phyloP scores from a whole-genome alignment of 2,113 vertebrate genomes.

The Arenaria interpres region DNA sequence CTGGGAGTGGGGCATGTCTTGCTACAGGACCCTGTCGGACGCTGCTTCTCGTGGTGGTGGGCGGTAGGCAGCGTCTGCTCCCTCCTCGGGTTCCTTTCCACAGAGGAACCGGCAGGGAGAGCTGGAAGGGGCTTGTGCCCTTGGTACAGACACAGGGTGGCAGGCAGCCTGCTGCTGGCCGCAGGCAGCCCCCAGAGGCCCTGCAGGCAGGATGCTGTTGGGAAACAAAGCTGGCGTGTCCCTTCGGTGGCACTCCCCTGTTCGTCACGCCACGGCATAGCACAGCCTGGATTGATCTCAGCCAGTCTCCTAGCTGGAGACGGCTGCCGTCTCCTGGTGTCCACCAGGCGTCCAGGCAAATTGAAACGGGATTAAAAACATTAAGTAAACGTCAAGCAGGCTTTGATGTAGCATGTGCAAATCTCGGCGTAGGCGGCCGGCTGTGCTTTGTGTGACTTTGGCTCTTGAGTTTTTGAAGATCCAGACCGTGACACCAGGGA shows the following conservation, averaged over 20 bases:
- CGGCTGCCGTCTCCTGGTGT: accelerated
- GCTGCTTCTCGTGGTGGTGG: accelerated
- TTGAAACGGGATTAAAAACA: background rate
- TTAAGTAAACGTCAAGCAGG: background rate
- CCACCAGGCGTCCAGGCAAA: accelerated
- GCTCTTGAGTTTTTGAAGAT: background rate
- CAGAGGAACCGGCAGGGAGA: accelerated
- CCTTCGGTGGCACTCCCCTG: background rate
- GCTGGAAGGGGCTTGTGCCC: background rate
- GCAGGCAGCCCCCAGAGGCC: background rate
- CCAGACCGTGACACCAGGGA: background rate
- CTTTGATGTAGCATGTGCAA: background rate
- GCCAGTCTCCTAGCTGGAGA: background rate
- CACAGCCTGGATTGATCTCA: accelerated
- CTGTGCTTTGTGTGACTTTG: background rate
- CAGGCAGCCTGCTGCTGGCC: background rate
- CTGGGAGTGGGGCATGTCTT: background rate
- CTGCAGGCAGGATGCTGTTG: accelerated
- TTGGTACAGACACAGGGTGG: background rate
- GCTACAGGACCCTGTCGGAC: background rate
- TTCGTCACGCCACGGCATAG: accelerated
- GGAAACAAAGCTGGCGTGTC: background rate
- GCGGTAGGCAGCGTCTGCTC: background rate
- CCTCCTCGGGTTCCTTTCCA: background rate
- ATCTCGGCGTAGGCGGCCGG: background rate